Evolutionary conservation across 1,140 invertebrate genomes (phyloP).

Genomic region (Ooceraea biroi): DNA sequence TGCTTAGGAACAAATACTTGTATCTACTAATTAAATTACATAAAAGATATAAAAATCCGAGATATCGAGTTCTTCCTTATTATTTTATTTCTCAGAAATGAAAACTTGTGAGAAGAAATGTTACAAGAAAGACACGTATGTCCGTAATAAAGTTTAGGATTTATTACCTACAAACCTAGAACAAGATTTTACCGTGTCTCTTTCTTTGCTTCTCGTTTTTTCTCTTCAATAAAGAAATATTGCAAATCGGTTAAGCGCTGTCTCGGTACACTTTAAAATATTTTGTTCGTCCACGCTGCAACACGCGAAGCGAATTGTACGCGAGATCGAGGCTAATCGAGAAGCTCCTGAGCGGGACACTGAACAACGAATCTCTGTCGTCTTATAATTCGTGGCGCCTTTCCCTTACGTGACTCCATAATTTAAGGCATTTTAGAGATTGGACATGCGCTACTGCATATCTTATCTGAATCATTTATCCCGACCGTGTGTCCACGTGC

Average conservation of each 20-base stretch:
- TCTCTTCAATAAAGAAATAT: background rate
- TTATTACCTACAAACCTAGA: background rate
- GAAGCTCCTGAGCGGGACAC: conserved; percentile 20
- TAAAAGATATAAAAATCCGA: background rate
- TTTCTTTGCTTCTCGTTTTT: no score
- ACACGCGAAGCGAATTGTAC: background rate
- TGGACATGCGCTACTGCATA: conserved; percentile 48
- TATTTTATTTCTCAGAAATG: background rate
- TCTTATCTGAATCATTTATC: conserved; percentile 53
- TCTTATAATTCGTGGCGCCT: conserved; percentile 35
- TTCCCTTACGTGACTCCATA: conserved; percentile 59
- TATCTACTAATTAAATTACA: background rate
- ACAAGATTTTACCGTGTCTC: no score
- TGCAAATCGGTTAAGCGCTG: background rate
- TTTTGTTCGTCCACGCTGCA: background rate
- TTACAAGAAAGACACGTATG: no score
- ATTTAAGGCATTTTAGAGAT: conserved; percentile 53
- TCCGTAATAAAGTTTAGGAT: background rate
- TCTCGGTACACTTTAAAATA: background rate
- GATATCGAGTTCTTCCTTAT: background rate
- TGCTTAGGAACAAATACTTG: no score
- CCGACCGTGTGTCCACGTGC: background rate
- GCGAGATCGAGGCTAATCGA: conserved; percentile 56
- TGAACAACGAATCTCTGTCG: conserved; percentile 47
- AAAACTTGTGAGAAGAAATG: background rate